These are phyloP conservation scores for Phalera bucephala DNA, from an alignment of 2,888 invertebrate species.

Conservation along the genomic window DNA sequence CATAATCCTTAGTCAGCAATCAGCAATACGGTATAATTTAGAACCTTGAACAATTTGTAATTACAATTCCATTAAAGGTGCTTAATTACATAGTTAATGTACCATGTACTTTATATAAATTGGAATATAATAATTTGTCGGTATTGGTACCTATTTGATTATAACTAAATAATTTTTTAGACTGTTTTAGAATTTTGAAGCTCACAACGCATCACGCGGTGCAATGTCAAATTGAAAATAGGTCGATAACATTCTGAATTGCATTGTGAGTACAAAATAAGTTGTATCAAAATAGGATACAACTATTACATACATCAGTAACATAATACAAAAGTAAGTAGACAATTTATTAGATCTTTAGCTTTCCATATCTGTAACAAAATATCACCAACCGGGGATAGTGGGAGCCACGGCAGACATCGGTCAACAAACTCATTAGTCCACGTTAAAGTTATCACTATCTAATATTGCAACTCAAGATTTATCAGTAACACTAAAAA, in stretches of 20 bases:
- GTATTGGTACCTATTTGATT: too few species aligned
- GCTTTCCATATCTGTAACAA: too few species aligned
- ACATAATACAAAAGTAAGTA: too few species aligned
- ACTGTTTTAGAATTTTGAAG: too few species aligned
- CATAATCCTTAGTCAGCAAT: constrained; percentile 21
- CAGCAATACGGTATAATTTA: background rate
- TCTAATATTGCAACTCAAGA: constrained; percentile 37
- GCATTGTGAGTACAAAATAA: too few species aligned
- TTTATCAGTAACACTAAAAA: constrained; percentile 23
- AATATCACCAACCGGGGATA: constrained; percentile 74
- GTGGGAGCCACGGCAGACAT: constrained; percentile 82
- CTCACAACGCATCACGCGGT: constrained; percentile 74
- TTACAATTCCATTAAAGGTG: constrained; percentile 7
- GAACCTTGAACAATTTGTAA: background rate
- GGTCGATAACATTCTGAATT: constrained; percentile 63
- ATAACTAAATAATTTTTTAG: too few species aligned
- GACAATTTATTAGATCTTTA: too few species aligned
- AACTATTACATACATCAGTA: too few species aligned
- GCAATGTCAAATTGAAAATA: constrained; percentile 73
- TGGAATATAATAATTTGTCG: too few species aligned
- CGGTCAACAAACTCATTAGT: constrained; percentile 81
- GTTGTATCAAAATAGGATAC: background rate
- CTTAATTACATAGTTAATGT: too few species aligned
- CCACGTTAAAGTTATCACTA: constrained; percentile 61
- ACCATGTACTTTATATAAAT: too few species aligned